Evolutionary conservation across 2,113 vertebrate species (phyloP).

Genomic region (Maccullochella peelii): DNA sequence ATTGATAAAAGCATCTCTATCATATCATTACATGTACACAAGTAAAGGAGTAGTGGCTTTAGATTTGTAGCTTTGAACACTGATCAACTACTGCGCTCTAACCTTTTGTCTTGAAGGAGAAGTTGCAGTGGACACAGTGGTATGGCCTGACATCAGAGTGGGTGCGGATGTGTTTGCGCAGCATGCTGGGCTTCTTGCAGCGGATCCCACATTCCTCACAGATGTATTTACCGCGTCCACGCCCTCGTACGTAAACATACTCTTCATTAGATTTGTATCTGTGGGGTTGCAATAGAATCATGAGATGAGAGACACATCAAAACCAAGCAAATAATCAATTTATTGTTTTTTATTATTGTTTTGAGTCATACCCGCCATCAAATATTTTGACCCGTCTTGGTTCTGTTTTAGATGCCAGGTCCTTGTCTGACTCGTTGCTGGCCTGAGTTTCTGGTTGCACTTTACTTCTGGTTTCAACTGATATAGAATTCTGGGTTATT

Average conservation of each 20-base stretch:
- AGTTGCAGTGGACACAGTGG: constrained; percentile 97
- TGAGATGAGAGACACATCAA: background rate
- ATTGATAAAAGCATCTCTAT: background rate
- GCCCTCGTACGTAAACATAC: constrained; percentile 96
- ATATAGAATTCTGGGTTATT: constrained; percentile 82
- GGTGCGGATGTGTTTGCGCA: constrained; percentile 98
- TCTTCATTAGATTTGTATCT: constrained; percentile 99
- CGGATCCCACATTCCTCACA: constrained; percentile 99
- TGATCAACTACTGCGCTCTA: constrained; percentile 3
- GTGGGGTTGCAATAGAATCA: constrained; percentile 25
- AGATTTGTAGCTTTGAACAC: background rate
- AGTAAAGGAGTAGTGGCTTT: background rate
- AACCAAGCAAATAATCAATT: background rate
- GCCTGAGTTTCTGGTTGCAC: constrained; percentile 86
- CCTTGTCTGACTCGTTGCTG: constrained; percentile 92
- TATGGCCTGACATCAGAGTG: constrained; percentile 97
- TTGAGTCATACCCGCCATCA: constrained; percentile 92
- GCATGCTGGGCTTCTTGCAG: constrained; percentile 99
- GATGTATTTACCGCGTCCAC: constrained; percentile 97
- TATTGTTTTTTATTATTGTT: background rate
- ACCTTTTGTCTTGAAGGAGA: constrained; percentile 99
- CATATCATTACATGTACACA: background rate
- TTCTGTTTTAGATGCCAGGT: constrained; percentile 89
- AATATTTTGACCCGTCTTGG: constrained; percentile 98
- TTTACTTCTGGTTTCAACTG: constrained; percentile 89